A percentile compares a stretch with the other conserved stretches of the same genome.
Conservation (phyloP, 1,140 invertebrate species). For the Drusus annulatus region DNA sequence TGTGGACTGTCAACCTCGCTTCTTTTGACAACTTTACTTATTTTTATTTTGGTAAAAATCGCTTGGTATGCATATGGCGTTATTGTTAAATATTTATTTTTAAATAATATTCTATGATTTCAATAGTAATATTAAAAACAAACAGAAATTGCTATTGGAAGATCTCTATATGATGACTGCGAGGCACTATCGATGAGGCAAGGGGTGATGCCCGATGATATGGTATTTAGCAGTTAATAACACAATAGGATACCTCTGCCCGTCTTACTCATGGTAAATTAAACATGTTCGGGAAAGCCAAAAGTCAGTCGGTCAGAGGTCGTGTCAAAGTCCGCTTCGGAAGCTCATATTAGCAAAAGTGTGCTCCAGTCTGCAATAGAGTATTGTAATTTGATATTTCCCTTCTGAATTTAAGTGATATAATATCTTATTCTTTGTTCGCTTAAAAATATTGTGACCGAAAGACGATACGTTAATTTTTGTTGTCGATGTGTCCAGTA, state of each 20-base stretch:
- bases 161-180: too few relatives aligned
- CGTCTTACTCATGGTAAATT: conserved; percentile 24
- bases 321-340: conserved; percentile 36
- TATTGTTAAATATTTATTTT: too few relatives aligned
- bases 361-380: neutral
- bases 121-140: too few relatives aligned
- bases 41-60: too few relatives aligned
- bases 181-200: too few relatives aligned
- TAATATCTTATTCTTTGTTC: conserved; percentile 27
- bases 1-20: too few relatives aligned
- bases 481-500: conserved; percentile 47
- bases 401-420: neutral
- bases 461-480: conserved; percentile 61
- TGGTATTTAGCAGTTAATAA: conserved; percentile 54
- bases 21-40: too few relatives aligned
- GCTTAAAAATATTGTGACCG: conserved; percentile 51
- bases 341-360: neutral
- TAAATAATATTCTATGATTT: too few relatives aligned
- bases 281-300: conserved; percentile 33
- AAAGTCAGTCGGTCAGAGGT: conserved; percentile 57
- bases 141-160: too few relatives aligned
- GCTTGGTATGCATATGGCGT: too few relatives aligned
- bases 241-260: conserved; percentile 41
- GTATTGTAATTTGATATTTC: neutral
- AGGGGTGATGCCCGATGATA: conserved; percentile 56